Evolutionary conservation across 1,140 invertebrate genomes (phyloP).

Genomic region (Ooceraea biroi): DNA sequence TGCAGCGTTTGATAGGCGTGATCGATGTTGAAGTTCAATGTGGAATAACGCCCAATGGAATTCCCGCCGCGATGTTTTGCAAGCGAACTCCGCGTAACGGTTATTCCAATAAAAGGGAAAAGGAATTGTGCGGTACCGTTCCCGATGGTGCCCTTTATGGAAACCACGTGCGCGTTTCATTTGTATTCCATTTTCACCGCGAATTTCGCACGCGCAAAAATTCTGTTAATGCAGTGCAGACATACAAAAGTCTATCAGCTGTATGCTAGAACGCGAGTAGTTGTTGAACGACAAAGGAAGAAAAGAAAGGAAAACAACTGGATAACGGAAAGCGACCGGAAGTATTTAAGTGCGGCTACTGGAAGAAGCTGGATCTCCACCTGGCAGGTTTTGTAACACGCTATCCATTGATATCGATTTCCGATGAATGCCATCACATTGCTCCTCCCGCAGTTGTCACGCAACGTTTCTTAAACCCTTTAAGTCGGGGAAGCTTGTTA

Average conservation of each 20-base stretch:
- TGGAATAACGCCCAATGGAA: constrained; percentile 43
- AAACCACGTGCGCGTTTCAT: constrained; percentile 26
- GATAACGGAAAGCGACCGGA: not conserved
- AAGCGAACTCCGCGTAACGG: constrained; percentile 41
- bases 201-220: constrained; percentile 41
- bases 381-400: not conserved
- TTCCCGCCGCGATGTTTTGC: constrained; percentile 49
- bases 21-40: constrained; percentile 36
- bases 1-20: constrained; percentile 38
- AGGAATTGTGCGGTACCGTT: constrained; percentile 41
- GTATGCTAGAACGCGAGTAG: not conserved
- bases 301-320: not conserved
- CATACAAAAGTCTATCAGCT: constrained; percentile 7
- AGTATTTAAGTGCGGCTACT: constrained; percentile 2
- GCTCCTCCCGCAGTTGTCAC: constrained; percentile 40
- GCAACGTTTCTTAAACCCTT: constrained; percentile 46
- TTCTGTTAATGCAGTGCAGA: constrained; percentile 27
- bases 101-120: constrained; percentile 59
- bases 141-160: constrained; percentile 44
- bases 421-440: constrained; percentile 49
- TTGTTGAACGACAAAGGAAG: constrained; percentile 5
- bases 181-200: constrained; percentile 46
- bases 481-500: constrained; percentile 69
- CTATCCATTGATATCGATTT: constrained; percentile 35
- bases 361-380: not conserved